Evolutionary conservation across 2,797 vertebrate genomes (phyloP).

Genomic region (Diplodus sargus): DNA sequence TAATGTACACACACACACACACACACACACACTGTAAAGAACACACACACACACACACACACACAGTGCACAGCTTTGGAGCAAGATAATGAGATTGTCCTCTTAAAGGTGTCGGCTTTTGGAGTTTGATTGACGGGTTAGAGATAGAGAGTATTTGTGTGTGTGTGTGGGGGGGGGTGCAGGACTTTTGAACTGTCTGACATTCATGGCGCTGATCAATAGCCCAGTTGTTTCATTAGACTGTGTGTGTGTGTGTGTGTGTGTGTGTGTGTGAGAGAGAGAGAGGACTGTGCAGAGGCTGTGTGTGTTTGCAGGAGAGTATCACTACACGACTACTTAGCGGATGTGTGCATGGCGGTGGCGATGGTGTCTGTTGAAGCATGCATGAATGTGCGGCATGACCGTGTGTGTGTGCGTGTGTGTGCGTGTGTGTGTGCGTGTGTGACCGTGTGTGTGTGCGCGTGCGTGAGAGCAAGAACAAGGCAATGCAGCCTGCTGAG

Average conservation of each 20-base stretch:
- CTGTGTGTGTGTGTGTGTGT: constrained; percentile 31
- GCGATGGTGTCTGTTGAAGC: constrained; percentile 39
- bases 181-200: constrained; percentile 70
- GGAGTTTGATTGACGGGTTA: constrained; percentile 66
- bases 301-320: constrained; percentile 52
- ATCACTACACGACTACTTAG: constrained; percentile 72
- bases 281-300: constrained; percentile 47
- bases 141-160: background rate
- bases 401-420: constrained; percentile 8
- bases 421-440: constrained; percentile 10
- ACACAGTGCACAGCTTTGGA: constrained; percentile 39
- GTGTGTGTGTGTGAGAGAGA: constrained; percentile 24
- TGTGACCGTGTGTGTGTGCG: background rate
- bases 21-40: background rate
- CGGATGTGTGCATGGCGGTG: constrained; percentile 46
- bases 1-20: constrained; percentile 20
- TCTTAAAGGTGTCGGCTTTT: constrained; percentile 65
- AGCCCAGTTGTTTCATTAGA: constrained; percentile 77
- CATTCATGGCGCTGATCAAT: constrained; percentile 77
- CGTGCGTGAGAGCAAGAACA: constrained; percentile 22
- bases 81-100: constrained; percentile 65
- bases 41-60: constrained; percentile 17
- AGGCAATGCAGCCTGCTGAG: constrained; percentile 59
- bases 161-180: background rate
- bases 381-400: constrained; percentile 50